Evolutionary conservation across 2,888 invertebrate genomes (phyloP), one percentile per base, ranked within the genome.

Genomic region (Pyrocoelia pectoralis): DNA sequence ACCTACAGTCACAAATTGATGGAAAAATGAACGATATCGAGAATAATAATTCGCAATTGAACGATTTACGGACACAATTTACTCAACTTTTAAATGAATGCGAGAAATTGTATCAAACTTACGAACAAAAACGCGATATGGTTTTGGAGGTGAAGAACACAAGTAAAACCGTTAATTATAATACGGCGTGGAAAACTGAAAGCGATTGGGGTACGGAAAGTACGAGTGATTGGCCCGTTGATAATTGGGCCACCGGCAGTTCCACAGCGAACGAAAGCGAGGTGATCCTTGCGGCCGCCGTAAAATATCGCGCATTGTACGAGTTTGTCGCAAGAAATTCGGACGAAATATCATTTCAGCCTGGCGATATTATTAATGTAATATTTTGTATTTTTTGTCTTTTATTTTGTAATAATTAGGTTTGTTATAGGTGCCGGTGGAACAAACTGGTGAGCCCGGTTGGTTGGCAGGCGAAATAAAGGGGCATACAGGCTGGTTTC

Each of bases 401-500:
- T 54, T 12, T 24, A 12, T 38, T 38, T 3, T n/a, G 8, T 18
- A 1, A 19, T 15, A 14, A 29, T n/a, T n/a, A n/a, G n/a, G n/a
- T 52, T 54, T 54, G 58, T 61, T 66, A 5, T 68, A 86, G 87
- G 88, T 86, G 65, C 89, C 92, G 1, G 85, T 87, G 2, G 86
- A 93, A 58, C 94, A 94, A 74, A 92, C 90, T 71, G 93, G 95
- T 0, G 98, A 98, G 77, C 97, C 97, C 0, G 98, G 98, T n/a
- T 99, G 98, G 97, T 83, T 94, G 73, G 94, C 95, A 70, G 98
- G 98, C 0, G 92, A 93, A 74, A 89, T 95, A 24, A 86, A 93
- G 76, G 97, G 96, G 1, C 90, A 92, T 67, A 91, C 92, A 0
- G 98, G 98, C 1, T 97, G 97, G 96, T 98, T 98, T 83, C 98